Conservation (phyloP, 2,797 vertebrate genomes). For the Garrulus glandarius region DNA sequence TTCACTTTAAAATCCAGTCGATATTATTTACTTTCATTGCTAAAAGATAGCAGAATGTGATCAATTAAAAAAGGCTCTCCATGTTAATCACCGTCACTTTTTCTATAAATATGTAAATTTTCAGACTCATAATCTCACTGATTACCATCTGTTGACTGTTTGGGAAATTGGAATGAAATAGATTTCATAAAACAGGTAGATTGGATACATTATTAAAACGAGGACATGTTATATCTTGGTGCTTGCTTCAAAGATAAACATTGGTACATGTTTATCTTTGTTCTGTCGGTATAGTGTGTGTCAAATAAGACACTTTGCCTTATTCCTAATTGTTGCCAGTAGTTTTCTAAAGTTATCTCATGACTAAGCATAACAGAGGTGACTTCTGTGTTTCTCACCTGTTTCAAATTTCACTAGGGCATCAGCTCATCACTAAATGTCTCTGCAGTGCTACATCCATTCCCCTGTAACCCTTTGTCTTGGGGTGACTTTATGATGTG, state of each 20-base stretch:
- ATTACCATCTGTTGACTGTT: background rate
- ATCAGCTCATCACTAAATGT: background rate
- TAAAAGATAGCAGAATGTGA: background rate
- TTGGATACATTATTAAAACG: background rate
- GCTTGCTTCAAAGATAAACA: background rate
- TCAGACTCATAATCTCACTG: background rate
- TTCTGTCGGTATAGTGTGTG: background rate
- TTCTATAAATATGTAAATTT: background rate
- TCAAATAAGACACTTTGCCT: background rate
- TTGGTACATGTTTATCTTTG: background rate
- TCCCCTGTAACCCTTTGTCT: background rate
- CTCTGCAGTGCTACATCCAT: background rate
- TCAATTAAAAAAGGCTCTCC: background rate
- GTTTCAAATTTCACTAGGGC: background rate
- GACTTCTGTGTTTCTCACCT: background rate
- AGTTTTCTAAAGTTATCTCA: background rate
- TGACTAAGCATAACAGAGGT: background rate
- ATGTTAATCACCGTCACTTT: background rate
- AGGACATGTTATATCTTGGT: background rate
- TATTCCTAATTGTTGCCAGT: background rate
- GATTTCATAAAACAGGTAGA: background rate
- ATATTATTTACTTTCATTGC: background rate
- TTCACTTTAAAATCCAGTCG: background rate
- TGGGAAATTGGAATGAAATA: background rate
- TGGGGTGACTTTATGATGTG: too few species aligned